Evolutionary conservation across 2,888 invertebrate species (phyloP).

Genomic region (Limnephilus lunatus): DNA sequence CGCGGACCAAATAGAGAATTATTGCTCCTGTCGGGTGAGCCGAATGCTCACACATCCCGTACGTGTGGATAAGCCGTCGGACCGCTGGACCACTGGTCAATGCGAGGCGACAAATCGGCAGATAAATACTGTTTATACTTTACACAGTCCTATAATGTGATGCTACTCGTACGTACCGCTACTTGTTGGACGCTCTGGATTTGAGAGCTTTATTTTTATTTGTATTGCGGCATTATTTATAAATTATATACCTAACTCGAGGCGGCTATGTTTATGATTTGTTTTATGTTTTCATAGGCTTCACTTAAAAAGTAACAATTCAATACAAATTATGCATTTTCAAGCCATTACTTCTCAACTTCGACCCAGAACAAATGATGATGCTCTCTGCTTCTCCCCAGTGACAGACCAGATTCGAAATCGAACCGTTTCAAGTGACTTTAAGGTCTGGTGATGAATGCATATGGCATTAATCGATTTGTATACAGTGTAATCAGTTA

Average conservation of each 20-base stretch:
- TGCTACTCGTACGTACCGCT: not conserved
- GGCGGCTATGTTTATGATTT: too few relatives aligned
- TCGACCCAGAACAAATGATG: not conserved
- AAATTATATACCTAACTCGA: too few relatives aligned
- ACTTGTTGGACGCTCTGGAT: not conserved
- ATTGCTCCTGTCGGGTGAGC: conserved; percentile 48
- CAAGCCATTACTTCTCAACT: not conserved
- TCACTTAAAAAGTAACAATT: too few relatives aligned
- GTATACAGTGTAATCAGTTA: too few relatives aligned
- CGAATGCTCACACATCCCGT: conserved; percentile 1
- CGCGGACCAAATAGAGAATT: conserved; percentile 57
- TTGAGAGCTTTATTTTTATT: not conserved
- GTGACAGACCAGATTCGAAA: not conserved
- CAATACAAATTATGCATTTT: too few relatives aligned
- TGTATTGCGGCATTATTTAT: not conserved
- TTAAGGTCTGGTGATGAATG: not conserved
- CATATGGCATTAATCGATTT: not conserved
- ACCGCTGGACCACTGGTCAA: not conserved
- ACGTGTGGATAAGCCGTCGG: not conserved
- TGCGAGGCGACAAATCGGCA: not conserved
- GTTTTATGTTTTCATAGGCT: too few relatives aligned
- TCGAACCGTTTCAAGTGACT: not conserved
- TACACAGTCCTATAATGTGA: not conserved
- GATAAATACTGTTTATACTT: not conserved
- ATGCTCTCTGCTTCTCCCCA: not conserved